Conservation (phyloP, 2,113 vertebrate genomes). For the Peucedramus taeniatus region DNA sequence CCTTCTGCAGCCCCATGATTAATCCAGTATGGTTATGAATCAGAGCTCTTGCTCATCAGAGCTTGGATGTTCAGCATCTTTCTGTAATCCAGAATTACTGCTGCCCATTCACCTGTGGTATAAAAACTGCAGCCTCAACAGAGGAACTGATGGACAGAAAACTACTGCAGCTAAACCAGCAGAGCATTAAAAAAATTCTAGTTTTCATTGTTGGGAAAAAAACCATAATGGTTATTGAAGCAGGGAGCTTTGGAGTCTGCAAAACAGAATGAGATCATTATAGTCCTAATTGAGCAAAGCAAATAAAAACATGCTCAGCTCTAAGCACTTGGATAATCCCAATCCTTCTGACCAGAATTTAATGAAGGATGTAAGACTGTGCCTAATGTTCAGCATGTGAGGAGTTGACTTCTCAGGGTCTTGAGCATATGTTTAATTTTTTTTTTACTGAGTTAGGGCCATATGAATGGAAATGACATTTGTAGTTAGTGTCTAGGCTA, state of each 20-base stretch:
- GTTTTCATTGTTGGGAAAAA: not conserved
- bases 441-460: conserved; percentile 1
- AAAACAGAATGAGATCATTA: conserved; percentile 27
- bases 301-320: conserved; percentile 44
- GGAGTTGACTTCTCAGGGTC: conserved; percentile 1
- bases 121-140: not conserved
- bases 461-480: conserved; percentile 45
- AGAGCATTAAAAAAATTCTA: not conserved
- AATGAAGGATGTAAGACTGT: not conserved
- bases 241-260: not conserved
- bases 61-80: not conserved
- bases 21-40: conserved; percentile 15
- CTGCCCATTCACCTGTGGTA: not conserved
- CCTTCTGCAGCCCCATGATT: not conserved
- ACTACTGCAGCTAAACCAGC: not conserved
- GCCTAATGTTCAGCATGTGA: conserved; percentile 18
- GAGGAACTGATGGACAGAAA: not conserved
- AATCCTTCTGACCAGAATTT: not conserved
- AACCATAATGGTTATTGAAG: not conserved
- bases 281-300: conserved; percentile 41
- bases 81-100: not conserved
- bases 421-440: conserved; percentile 28
- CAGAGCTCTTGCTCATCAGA: not conserved
- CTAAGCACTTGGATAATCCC: not conserved
- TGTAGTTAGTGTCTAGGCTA: conserved; percentile 28